These are phyloP conservation scores for Sarcophaga rosellei DNA, from an alignment of 2,888 invertebrate species.

Conservation along the genomic window DNA sequence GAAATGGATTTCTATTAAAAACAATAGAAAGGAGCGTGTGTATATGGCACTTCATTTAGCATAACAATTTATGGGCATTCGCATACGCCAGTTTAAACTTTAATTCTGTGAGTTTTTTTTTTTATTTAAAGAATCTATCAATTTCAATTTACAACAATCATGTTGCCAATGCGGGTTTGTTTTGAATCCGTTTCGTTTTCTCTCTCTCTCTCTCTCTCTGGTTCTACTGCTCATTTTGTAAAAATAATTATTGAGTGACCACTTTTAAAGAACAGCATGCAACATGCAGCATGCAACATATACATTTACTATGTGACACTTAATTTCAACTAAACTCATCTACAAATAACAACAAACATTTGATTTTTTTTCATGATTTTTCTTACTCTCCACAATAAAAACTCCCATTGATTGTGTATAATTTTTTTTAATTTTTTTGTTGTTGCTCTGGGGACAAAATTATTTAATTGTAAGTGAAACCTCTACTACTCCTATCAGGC, in stretches of 20 bases:
- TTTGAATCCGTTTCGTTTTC: neutral
- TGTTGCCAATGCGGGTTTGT: slow-evolving; percentile 64
- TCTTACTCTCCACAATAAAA: slow-evolving; percentile 16
- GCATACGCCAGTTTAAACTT: neutral
- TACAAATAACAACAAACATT: slow-evolving; percentile 31
- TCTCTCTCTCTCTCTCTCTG: neutral
- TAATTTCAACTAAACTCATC: slow-evolving; percentile 21
- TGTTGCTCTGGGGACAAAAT: slow-evolving; percentile 55
- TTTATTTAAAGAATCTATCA: slow-evolving; percentile 61
- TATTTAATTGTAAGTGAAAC: slow-evolving; percentile 68
- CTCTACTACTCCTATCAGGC: slow-evolving; percentile 36
- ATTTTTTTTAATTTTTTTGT: slow-evolving; percentile 20
- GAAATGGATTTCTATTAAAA: slow-evolving; percentile 30
- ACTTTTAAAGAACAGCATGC: slow-evolving; percentile 22
- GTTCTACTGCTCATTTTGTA: slow-evolving; percentile 16
- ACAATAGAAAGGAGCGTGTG: neutral
- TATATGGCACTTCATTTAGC: slow-evolving; percentile 26
- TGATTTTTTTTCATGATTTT: slow-evolving; percentile 42
- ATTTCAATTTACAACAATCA: slow-evolving; percentile 68
- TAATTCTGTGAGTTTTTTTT: neutral
- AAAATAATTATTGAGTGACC: slow-evolving; percentile 61
- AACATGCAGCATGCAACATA: slow-evolving; percentile 37
- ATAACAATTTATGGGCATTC: neutral
- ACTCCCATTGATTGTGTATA: slow-evolving; percentile 32
- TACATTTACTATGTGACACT: neutral